A percentile compares a stretch with the other conserved stretches of the same genome.
Conservation (phyloP, 2,888 invertebrate species). For the Scaptomyza polygonia region DNA sequence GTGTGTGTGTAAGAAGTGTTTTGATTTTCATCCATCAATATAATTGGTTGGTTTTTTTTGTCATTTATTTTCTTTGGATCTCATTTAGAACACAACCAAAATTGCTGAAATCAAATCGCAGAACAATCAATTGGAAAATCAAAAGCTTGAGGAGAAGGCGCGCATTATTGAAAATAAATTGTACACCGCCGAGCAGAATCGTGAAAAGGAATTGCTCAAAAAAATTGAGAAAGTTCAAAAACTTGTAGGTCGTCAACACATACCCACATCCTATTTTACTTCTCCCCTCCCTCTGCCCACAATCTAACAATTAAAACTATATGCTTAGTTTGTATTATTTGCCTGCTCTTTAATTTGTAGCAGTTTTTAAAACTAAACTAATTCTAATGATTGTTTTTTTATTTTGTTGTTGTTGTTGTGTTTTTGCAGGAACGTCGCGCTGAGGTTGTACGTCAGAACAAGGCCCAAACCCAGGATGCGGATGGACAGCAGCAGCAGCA, state of each 20-base stretch:
- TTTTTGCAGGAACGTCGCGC: constrained; percentile 93
- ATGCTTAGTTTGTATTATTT: constrained; percentile 34
- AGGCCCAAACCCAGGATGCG: constrained; percentile 85
- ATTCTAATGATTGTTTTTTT: constrained; percentile 4
- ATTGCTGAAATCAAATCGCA: constrained; percentile 89
- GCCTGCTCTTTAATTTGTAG: constrained; percentile 55
- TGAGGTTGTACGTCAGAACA: constrained; percentile 95
- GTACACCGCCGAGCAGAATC: constrained; percentile 91
- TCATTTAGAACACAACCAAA: constrained; percentile 87
- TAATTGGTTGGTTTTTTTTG: constrained; percentile 51
- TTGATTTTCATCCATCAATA: constrained; percentile 54
- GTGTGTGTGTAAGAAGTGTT: constrained; percentile 32
- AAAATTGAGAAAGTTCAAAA: constrained; percentile 93
- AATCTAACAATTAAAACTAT: not conserved
- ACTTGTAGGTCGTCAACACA: constrained; percentile 87
- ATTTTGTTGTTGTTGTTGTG: no score
- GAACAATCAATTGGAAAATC: constrained; percentile 86
- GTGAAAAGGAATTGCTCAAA: constrained; percentile 93
- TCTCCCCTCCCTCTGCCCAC: not conserved
- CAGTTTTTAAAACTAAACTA: constrained; percentile 5
- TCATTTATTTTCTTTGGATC: constrained; percentile 50
- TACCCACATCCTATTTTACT: not conserved
- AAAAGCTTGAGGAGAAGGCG: constrained; percentile 88
- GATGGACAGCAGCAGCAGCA: constrained; percentile 85
- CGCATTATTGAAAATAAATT: constrained; percentile 90